phyloP scores from a whole-genome alignment of 2,888 invertebrate genomes.

The Lymantria monacha region DNA sequence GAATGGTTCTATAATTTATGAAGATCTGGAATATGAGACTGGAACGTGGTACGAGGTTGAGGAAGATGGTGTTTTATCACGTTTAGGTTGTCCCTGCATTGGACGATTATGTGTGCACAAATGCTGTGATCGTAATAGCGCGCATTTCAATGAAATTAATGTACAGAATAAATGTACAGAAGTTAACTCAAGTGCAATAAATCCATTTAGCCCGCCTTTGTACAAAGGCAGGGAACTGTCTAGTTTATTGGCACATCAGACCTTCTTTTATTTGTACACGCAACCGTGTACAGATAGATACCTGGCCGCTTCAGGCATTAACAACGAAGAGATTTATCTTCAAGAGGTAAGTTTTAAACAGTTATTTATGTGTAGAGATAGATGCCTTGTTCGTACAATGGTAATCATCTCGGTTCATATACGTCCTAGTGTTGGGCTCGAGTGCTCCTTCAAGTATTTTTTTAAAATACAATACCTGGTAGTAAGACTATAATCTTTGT shows the following conservation, averaged over 20 bases:
- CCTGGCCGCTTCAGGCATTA: slow-evolving; percentile 44
- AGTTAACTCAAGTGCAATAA: slow-evolving; percentile 39
- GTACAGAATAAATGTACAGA: no score
- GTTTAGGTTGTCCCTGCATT: slow-evolving; percentile 66
- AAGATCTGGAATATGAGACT: slow-evolving; percentile 52
- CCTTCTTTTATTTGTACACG: slow-evolving; percentile 60
- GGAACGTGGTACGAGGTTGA: slow-evolving; percentile 55
- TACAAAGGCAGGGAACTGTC: slow-evolving; percentile 47
- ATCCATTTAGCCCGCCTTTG: slow-evolving; percentile 62
- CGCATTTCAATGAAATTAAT: slow-evolving; percentile 41
- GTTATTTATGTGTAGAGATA: not conserved
- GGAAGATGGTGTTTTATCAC: slow-evolving; percentile 35
- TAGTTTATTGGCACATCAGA: slow-evolving; percentile 43
- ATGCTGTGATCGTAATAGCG: slow-evolving; percentile 53
- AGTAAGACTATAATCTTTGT: no score
- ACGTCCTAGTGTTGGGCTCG: no score
- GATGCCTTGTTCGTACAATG: no score
- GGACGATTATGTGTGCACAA: slow-evolving; percentile 61
- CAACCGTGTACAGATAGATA: slow-evolving; percentile 54
- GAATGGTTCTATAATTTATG: slow-evolving; percentile 55
- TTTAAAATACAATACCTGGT: no score
- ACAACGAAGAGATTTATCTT: slow-evolving; percentile 51
- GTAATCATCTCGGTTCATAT: no score
- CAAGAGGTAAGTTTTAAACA: slow-evolving; percentile 55
- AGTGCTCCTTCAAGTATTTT: no score